Percentiles rank a stretch among this genome's conserved stretches.
phyloP scores from a whole-genome alignment of 2,797 vertebrate species.

The Sebastes aleutianus region DNA sequence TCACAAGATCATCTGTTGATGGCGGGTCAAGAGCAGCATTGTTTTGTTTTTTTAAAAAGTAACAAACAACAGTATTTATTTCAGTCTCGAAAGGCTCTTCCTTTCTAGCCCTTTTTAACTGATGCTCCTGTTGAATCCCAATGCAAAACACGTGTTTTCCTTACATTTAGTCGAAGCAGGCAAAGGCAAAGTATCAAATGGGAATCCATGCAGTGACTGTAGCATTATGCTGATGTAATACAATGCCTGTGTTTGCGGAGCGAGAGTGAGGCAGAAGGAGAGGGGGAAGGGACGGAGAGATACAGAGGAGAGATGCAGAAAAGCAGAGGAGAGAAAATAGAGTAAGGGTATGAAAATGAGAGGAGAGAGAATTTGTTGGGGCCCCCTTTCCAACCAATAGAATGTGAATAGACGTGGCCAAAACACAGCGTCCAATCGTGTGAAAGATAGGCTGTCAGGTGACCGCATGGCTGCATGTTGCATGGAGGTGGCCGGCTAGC shows the following conservation, averaged over 20 bases:
- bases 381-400: slow-evolving; percentile 30
- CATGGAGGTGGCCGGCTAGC: slow-evolving; percentile 54
- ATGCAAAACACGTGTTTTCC: neutral
- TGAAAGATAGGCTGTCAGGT: slow-evolving; percentile 51
- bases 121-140: neutral
- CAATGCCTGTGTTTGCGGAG: slow-evolving; percentile 22
- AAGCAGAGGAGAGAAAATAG: slow-evolving; percentile 7
- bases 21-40: neutral
- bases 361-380: slow-evolving; percentile 24
- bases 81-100: neutral
- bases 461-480: slow-evolving; percentile 45
- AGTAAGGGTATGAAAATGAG: slow-evolving; percentile 28
- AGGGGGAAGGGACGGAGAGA: neutral
- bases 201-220: slow-evolving; percentile 20
- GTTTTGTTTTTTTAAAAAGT: neutral
- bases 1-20: slow-evolving; percentile 30
- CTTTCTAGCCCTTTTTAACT: neutral
- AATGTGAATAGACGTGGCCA: slow-evolving; percentile 34
- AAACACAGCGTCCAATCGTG: slow-evolving; percentile 54
- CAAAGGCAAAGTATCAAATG: neutral
- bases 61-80: neutral
- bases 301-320: neutral
- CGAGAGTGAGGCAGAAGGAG: slow-evolving; percentile 1
- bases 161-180: neutral
- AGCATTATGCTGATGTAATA: slow-evolving; percentile 25